These are phyloP conservation scores for Amblyjoppa proteus DNA, from an alignment of 2,888 invertebrate species.

Conservation along the genomic window DNA sequence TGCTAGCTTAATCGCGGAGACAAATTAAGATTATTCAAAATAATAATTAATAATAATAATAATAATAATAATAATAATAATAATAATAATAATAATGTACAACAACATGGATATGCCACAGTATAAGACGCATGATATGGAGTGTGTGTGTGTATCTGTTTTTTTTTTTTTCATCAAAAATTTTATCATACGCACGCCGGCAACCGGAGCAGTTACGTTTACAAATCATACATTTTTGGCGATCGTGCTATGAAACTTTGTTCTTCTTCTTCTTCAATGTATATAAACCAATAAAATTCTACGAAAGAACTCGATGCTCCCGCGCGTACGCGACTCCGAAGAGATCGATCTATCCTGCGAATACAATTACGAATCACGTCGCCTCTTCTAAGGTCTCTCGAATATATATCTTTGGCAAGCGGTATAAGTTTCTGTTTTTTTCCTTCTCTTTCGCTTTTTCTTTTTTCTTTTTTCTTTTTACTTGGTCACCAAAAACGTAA, in stretches of 20 bases:
- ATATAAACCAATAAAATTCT: conserved; percentile 9
- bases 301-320: background rate
- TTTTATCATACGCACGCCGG: conserved; percentile 24
- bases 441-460: conserved; percentile 10
- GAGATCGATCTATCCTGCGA: conserved; percentile 43
- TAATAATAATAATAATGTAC: conserved; percentile 69
- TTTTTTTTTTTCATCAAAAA: conserved; percentile 19
- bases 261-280: background rate
- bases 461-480: conserved; percentile 37
- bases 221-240: conserved; percentile 4
- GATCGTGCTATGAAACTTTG: conserved; percentile 4
- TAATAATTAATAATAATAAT: conserved; percentile 42
- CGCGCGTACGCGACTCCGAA: background rate
- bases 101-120: conserved; percentile 70
- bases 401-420: conserved; percentile 64
- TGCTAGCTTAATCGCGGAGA: conserved; percentile 53
- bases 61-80: conserved; percentile 42
- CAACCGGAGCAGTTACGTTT: conserved; percentile 30
- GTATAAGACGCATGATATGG: conserved; percentile 66
- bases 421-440: conserved; percentile 31
- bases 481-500: conserved; percentile 54
- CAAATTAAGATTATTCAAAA: conserved; percentile 61
- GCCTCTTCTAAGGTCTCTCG: conserved; percentile 17
- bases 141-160: conserved; percentile 50
- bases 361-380: conserved; percentile 29